Conservation (phyloP, 2,113 vertebrate species). For the Probosciger aterrimus region DNA sequence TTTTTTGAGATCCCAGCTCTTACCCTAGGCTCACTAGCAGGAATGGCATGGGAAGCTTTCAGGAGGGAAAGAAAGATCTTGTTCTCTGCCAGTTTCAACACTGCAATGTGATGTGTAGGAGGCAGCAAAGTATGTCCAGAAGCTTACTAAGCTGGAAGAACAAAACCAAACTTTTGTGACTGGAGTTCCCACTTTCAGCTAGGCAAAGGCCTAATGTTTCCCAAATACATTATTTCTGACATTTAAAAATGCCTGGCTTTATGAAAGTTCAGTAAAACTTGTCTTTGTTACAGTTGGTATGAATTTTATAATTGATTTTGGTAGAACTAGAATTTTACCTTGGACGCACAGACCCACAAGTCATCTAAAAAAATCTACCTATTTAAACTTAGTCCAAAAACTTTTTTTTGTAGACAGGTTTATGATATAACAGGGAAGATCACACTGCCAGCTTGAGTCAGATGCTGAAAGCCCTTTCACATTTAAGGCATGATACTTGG, state of each 20-base stretch:
- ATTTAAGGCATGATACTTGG: conserved; percentile 38
- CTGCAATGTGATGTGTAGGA: not conserved
- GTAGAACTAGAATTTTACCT: not conserved
- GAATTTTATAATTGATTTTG: not conserved
- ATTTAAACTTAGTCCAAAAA: not conserved
- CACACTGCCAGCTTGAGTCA: not conserved
- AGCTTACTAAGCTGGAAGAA: not conserved
- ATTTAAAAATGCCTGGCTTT: not conserved
- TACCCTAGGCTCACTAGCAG: not conserved
- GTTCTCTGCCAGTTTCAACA: not conserved
- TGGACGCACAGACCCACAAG: not conserved
- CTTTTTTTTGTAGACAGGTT: not conserved
- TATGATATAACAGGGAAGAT: not conserved
- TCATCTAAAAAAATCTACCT: not conserved
- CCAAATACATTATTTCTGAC: not conserved
- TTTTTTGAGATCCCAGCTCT: not conserved
- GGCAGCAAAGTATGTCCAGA: not conserved
- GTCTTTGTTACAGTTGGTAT: not conserved
- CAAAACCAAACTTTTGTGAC: not conserved
- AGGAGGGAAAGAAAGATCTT: not conserved
- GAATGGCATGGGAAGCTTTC: not conserved
- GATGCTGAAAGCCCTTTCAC: conserved; percentile 7
- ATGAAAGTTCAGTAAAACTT: not conserved
- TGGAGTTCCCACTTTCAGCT: not conserved
- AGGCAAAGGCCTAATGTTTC: not conserved